phyloP scores from a whole-genome alignment of 2,113 vertebrate genomes.

The Sialia sialis region DNA sequence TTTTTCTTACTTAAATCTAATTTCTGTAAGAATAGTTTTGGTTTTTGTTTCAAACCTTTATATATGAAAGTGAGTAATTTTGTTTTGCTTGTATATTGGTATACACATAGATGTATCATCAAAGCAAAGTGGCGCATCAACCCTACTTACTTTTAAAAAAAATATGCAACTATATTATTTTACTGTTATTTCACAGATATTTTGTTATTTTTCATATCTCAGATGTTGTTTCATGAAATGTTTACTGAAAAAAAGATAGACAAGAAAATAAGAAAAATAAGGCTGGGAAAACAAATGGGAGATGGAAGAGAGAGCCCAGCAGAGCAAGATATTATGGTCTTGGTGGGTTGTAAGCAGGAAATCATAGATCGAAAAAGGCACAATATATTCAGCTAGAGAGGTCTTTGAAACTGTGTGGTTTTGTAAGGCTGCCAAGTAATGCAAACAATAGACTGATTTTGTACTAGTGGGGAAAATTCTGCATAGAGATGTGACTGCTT shows the following conservation, averaged over 20 bases:
- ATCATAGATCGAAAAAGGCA: too few species aligned
- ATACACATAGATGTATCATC: background rate
- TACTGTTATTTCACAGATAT: background rate
- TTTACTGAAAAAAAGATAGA: background rate
- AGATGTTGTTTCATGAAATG: background rate
- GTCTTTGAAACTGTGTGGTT: too few species aligned
- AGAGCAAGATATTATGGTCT: too few species aligned
- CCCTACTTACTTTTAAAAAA: background rate
- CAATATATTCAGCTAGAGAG: too few species aligned
- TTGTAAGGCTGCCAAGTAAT: too few species aligned
- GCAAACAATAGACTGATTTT: too few species aligned
- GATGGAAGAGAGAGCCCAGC: too few species aligned
- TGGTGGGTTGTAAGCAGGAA: too few species aligned
- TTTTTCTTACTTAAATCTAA: background rate
- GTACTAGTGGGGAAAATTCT: too few species aligned
- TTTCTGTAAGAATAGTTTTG: background rate
- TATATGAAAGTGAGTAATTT: background rate
- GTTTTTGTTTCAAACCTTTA: background rate
- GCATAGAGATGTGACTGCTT: too few species aligned
- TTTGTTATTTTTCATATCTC: background rate
- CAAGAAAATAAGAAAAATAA: background rate
- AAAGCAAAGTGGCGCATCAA: background rate
- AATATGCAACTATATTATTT: background rate
- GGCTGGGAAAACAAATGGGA: too few species aligned
- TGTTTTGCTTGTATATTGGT: background rate